phyloP scores from a whole-genome alignment of 2,113 vertebrate genomes.

The Macrotis lagotis region DNA sequence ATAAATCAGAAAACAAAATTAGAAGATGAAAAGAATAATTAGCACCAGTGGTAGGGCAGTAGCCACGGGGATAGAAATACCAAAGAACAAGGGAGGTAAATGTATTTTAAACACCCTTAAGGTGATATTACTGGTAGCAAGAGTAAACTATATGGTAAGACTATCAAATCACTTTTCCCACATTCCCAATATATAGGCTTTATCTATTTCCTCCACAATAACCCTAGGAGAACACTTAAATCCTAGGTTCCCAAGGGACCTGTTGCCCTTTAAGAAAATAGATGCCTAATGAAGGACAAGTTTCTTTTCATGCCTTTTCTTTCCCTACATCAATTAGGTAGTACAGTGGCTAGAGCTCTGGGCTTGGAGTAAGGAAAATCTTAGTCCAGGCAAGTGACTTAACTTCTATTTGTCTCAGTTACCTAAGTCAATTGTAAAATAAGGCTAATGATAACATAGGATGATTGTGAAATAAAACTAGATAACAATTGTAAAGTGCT shows the following conservation, averaged over 20 bases:
- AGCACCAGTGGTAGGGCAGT: background rate
- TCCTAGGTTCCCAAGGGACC: background rate
- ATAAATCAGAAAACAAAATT: background rate
- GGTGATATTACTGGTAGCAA: background rate
- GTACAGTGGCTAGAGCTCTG: background rate
- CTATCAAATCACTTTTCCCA: background rate
- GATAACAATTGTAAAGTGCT: background rate
- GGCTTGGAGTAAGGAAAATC: background rate
- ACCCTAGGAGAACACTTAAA: background rate
- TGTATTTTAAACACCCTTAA: background rate
- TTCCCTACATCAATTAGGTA: background rate
- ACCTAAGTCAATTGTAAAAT: background rate
- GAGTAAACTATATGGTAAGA: background rate
- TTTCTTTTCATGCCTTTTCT: background rate
- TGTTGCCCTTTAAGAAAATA: background rate
- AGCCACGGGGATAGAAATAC: background rate
- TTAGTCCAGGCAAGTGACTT: background rate
- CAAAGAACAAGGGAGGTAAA: background rate
- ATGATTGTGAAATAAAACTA: background rate
- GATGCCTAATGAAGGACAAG: background rate
- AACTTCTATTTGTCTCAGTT: background rate
- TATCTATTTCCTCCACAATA: background rate
- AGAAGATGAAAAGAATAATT: background rate
- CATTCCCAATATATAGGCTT: background rate
- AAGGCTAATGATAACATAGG: background rate